Percentiles rank a stretch among this genome's conserved stretches.
Conservation (phyloP, 2,113 vertebrate genomes). For the Sinocyclocheilus anophthalmus region DNA sequence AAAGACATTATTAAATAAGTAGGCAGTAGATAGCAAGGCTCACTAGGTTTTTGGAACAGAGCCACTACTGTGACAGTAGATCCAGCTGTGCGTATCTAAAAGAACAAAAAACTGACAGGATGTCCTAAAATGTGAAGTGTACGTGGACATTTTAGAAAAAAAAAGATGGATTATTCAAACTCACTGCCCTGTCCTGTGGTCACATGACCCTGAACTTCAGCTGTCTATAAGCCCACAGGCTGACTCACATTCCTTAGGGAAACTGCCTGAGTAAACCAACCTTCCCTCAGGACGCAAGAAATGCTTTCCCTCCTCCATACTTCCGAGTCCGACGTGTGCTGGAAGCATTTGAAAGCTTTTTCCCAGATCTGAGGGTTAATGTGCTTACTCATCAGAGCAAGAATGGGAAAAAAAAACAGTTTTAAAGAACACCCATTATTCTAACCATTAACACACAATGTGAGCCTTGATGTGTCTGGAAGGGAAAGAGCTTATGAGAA, state of each 20-base stretch:
- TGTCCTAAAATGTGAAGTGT: neutral
- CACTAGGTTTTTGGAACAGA: neutral
- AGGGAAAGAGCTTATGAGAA: constrained; percentile 17
- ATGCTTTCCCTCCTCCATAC: constrained; percentile 16
- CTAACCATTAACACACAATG: constrained; percentile 58
- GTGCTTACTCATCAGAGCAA: constrained; percentile 35
- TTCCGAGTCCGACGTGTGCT: constrained; percentile 10
- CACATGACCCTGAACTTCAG: constrained; percentile 47
- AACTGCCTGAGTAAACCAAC: constrained; percentile 44
- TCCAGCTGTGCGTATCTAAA: neutral
- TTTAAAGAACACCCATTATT: constrained; percentile 56
- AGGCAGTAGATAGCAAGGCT: too few relatives aligned
- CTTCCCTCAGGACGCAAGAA: constrained; percentile 19
- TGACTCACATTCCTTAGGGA: constrained; percentile 54
- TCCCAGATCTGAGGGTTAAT: constrained; percentile 48
- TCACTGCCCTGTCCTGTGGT: constrained; percentile 11
- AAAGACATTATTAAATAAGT: too few relatives aligned
- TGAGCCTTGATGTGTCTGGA: neutral
- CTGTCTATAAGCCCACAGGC: constrained; percentile 21
- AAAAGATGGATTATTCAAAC: constrained; percentile 27
- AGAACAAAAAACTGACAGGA: constrained; percentile 10
- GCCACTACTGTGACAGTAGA: neutral
- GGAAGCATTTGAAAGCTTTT: constrained; percentile 42
- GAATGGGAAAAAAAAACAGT: constrained; percentile 9
- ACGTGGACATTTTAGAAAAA: neutral